Percentiles rank a stretch among this genome's conserved stretches.
Evolutionary conservation across 2,113 vertebrate genomes (phyloP).

Genomic region (Microcebus tavaratra): DNA sequence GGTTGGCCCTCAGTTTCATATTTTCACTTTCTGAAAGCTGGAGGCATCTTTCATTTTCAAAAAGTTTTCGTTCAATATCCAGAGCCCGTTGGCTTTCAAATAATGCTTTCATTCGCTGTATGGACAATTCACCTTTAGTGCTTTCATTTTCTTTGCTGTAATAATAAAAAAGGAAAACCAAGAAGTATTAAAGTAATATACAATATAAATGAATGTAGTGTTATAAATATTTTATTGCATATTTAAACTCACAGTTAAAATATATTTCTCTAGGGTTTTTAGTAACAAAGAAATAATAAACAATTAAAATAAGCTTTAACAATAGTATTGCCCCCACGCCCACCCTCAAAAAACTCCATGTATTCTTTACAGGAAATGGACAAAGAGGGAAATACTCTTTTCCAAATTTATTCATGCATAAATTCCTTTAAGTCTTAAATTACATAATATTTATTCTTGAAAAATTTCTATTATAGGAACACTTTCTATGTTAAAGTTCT

Average conservation of each 20-base stretch:
- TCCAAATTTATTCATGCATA: neutral
- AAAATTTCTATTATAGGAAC: constrained; percentile 18
- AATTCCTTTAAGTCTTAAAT: constrained; percentile 18
- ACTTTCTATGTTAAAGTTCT: constrained; percentile 1
- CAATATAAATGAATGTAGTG: neutral
- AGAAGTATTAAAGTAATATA: neutral
- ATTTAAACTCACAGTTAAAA: constrained; percentile 21
- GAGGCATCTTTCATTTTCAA: constrained; percentile 88
- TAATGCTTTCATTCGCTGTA: constrained; percentile 95
- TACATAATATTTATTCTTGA: neutral
- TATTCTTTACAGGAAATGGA: constrained; percentile 22
- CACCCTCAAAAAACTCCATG: neutral
- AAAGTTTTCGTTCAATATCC: constrained; percentile 95
- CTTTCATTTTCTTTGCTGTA: constrained; percentile 90
- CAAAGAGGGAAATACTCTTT: neutral
- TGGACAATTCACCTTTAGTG: constrained; percentile 91
- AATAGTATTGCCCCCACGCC: neutral
- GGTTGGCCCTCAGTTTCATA: constrained; percentile 90
- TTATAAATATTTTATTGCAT: neutral
- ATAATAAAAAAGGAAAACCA: constrained; percentile 29
- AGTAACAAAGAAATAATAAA: constrained; percentile 36
- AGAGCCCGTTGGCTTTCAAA: constrained; percentile 96
- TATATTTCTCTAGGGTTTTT: neutral
- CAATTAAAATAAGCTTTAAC: neutral
- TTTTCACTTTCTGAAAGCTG: constrained; percentile 93